A percentile compares a stretch with the other conserved stretches of the same genome.
Evolutionary conservation across 1,140 invertebrate species (phyloP).

Genomic region (Drosophila funebris): DNA sequence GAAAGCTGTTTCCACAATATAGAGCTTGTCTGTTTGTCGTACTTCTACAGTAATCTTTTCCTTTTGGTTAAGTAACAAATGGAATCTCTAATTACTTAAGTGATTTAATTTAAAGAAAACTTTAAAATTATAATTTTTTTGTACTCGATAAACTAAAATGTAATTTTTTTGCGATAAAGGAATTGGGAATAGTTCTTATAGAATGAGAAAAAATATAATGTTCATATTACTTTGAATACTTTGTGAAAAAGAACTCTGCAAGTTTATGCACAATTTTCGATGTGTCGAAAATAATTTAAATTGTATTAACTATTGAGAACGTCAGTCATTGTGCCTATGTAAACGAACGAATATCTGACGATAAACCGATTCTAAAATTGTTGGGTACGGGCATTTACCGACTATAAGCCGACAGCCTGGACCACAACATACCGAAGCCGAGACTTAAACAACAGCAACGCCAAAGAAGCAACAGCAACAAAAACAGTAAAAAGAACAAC

Average conservation of each 20-base stretch:
- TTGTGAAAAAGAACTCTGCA: background rate
- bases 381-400: slow-evolving; percentile 15
- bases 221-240: background rate
- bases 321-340: slow-evolving; percentile 70
- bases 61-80: no score
- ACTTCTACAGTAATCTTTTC: background rate
- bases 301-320: slow-evolving; percentile 22
- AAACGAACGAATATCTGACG: slow-evolving; percentile 25
- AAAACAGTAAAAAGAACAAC: background rate
- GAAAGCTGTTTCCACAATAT: no score
- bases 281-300: background rate
- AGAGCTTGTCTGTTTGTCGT: background rate
- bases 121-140: no score
- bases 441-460: slow-evolving; percentile 36
- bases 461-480: background rate
- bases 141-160: no score
- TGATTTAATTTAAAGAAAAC: no score
- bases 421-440: slow-evolving; percentile 11
- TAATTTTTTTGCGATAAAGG: background rate
- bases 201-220: background rate
- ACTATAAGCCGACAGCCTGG: slow-evolving; percentile 26
- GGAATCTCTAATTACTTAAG: no score
- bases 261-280: slow-evolving; percentile 5
- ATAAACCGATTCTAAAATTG: slow-evolving; percentile 23
- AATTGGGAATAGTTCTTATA: background rate